Base-by-base conservation (phyloP, 2,797 vertebrate genomes). In the Merluccius polli region DNA sequence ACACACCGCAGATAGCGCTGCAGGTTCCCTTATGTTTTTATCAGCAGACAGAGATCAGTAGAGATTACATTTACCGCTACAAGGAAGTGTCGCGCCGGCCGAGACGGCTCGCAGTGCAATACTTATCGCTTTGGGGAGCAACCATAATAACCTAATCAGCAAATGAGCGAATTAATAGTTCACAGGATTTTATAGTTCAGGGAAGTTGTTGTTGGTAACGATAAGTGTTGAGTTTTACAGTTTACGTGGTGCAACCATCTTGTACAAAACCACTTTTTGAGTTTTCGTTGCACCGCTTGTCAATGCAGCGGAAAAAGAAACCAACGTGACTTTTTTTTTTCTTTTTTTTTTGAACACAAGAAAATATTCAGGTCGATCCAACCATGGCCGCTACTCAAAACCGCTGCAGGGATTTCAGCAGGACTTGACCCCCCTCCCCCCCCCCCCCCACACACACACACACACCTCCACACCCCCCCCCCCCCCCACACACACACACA, bases 1-100 rank as follows among this genome's bases (percentile, higher is more conserved):
- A 89, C 86, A 80, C 85, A 86, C 87, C 77, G 75, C 70, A 75
- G 86, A 85, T 79, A 89, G 80, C 83, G 77, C 79, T 75, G 77
- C 38, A 77, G 80, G 80, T 79, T 80, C 84, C 82, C 80, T 78
- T 81, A 78, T 82, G 72, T 77, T 77, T 77, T 77, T 84, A 89
- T 85, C 88, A 89, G 59, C 4, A 12, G 24, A 59, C 52, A 24
- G 8, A 24, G 8, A 59, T 59, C 52, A n/a, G 24, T 6, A 59
- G 52, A 7, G 36, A 59, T 59, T n/a, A 59, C 52, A 10, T 59
- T 59, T 9, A 59, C 21, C 8, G 52, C 52, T 59, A 2, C 44
- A 21, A 52, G 44, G 44, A 52, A 52, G 44, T 4, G 21, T 52
- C 44, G 21, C 44, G n/a, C n/a, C n/a, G 44, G 16, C 44, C 16